phyloP scores from a whole-genome alignment of 2,888 invertebrate genomes.

The Magallana nippona region DNA sequence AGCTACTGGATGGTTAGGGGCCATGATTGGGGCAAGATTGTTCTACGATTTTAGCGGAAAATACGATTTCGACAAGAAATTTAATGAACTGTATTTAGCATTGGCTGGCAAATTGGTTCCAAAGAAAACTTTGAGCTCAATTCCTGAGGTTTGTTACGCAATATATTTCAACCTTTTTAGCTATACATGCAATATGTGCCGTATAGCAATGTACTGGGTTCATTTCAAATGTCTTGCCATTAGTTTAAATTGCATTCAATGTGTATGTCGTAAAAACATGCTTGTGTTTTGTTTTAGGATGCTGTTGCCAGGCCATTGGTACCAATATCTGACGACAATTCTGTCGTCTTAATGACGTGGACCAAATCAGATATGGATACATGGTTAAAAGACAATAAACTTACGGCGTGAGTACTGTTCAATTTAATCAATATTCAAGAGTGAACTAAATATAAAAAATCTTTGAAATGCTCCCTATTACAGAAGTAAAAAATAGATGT shows the following conservation, averaged over 20 bases:
- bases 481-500: too few species aligned
- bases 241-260: too few species aligned
- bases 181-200: not conserved
- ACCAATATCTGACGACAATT: not conserved
- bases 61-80: conserved; percentile 56
- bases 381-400: conserved; percentile 40
- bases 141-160: not conserved
- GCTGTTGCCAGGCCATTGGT: not conserved
- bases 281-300: not conserved
- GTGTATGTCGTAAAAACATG: too few species aligned
- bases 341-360: conserved; percentile 23
- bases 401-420: conserved; percentile 37
- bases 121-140: not conserved
- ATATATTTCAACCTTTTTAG: not conserved
- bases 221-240: too few species aligned
- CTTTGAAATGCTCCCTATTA: not conserved
- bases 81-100: conserved; percentile 47
- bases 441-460: not conserved
- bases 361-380: conserved; percentile 25
- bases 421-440: not conserved
- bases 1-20: conserved; percentile 72
- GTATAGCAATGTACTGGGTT: too few species aligned
- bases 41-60: conserved; percentile 66
- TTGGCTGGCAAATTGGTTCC: not conserved
- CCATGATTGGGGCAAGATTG: conserved; percentile 64